Evolutionary conservation across 2,113 vertebrate genomes (phyloP), one percentile per base, ranked within the genome.

Genomic region (Thermophis baileyi): DNA sequence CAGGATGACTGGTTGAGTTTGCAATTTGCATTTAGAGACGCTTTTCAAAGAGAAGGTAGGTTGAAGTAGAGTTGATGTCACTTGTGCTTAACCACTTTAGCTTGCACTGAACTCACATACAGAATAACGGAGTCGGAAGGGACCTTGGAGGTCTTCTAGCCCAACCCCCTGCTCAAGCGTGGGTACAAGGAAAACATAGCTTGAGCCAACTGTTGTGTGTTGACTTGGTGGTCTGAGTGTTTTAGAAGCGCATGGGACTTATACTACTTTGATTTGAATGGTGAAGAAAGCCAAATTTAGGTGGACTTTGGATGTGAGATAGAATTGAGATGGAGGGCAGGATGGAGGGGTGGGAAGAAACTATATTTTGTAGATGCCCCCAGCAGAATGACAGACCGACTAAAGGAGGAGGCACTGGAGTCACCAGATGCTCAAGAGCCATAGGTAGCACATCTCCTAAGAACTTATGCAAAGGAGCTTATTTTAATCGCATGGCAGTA

Each of bases 21-120:
- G 55, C 88, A 12, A 27, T 92, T 50, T 0, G 30, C 30, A 14
- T 4, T 86, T 63, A 69, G 22, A 93, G 88, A 57, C 0, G 40
- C 54, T 92, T 93, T 93, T 88, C 57, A 47, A 53, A 90, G 94
- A 90, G 93, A 88, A 89, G 54, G 86, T 55, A 25, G 6, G 0
- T 22, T 3, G 51, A 57, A 87, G 54, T 7, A 74, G 69, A 20
- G 60, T 4, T 30, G 14, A 8, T 27, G 5, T 9, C 1, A 18
- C 24, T 63, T 81, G 85, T 50, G 89, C 10, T 54, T 47, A 3
- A 0, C 0, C 92, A 57, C 90, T 7, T 4, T 5, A 1, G 5
- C 3, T 25, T 2, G 44, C 0, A 8, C 20, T 16, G 63, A 30
- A n/a, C 60, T 63, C 4, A 4, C 60, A 1, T 30, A 14, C 11